Conservation (phyloP, 2,113 vertebrate genomes). For the Cinclus cinclus region DNA sequence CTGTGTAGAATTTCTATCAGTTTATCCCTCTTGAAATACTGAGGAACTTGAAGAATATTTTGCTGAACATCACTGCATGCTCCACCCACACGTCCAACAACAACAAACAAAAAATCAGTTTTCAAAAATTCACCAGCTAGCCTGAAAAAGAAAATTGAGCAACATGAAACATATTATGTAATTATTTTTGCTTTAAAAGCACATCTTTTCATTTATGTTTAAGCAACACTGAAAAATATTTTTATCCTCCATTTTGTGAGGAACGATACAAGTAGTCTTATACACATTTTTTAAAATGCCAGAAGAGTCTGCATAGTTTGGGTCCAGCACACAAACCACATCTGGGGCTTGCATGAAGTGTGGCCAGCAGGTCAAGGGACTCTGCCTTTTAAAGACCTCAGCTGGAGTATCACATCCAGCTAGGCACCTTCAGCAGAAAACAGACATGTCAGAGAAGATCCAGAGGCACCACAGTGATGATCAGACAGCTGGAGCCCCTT, state of each 20-base stretch:
- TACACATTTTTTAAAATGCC: background rate
- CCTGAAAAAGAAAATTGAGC: slow-evolving; percentile 69
- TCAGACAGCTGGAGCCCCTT: background rate
- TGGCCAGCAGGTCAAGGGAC: background rate
- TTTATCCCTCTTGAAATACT: slow-evolving; percentile 85
- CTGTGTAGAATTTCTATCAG: slow-evolving; percentile 83
- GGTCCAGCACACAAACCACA: background rate
- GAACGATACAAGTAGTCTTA: background rate
- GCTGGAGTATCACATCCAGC: background rate
- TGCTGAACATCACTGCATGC: slow-evolving; percentile 94
- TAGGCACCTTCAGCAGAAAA: background rate
- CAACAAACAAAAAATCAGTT: slow-evolving; percentile 87
- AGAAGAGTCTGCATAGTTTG: background rate
- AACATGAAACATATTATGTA: rapidly evolving
- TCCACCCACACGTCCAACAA: slow-evolving; percentile 88
- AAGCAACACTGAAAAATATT: background rate
- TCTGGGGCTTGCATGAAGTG: background rate
- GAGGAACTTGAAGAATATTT: slow-evolving; percentile 80
- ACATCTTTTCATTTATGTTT: background rate
- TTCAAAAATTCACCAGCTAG: slow-evolving; percentile 88
- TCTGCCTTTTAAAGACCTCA: background rate
- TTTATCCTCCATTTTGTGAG: background rate
- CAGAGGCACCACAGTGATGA: background rate
- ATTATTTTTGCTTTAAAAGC: background rate
- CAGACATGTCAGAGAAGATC: background rate